These are phyloP conservation scores for Drosophila peninsularis DNA, from an alignment of 2,888 invertebrate genomes.

Conservation along the genomic window DNA sequence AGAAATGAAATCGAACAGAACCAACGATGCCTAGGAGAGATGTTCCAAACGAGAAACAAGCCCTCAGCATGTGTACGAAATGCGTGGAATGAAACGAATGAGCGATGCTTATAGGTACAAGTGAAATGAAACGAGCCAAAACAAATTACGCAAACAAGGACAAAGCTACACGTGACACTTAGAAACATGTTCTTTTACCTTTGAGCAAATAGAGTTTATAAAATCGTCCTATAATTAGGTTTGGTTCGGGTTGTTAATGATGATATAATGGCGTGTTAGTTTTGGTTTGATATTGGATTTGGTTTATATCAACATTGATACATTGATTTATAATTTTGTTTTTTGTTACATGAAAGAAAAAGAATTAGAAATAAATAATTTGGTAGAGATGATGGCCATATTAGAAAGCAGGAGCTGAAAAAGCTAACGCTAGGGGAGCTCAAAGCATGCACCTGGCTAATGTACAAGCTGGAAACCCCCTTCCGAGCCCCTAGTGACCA, in stretches of 20 bases:
- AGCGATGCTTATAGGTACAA: constrained; percentile 15
- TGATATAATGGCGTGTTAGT: constrained; percentile 74
- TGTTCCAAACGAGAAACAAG: neutral
- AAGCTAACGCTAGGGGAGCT: constrained; percentile 70
- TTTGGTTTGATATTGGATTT: constrained; percentile 49
- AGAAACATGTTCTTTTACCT: constrained; percentile 87
- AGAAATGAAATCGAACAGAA: constrained; percentile 9
- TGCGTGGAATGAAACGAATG: constrained; percentile 19
- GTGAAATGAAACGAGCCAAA: constrained; percentile 50
- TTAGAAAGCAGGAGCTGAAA: constrained; percentile 49
- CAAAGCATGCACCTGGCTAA: constrained; percentile 75
- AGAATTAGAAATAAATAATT: constrained; percentile 77
- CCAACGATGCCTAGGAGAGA: neutral
- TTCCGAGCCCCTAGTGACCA: constrained; percentile 11
- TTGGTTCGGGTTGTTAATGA: constrained; percentile 76
- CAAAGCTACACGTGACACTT: constrained; percentile 60
- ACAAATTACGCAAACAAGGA: constrained; percentile 54
- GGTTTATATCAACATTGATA: constrained; percentile 36
- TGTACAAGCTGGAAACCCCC: constrained; percentile 64
- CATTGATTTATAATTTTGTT: constrained; percentile 21
- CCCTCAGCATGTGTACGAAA: neutral
- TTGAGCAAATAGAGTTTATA: constrained; percentile 90
- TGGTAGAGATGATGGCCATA: constrained; percentile 57
- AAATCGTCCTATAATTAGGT: constrained; percentile 88
- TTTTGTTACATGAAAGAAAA: constrained; percentile 76